Evolutionary conservation across 1,140 invertebrate species (phyloP).

Genomic region (Popillia japonica): DNA sequence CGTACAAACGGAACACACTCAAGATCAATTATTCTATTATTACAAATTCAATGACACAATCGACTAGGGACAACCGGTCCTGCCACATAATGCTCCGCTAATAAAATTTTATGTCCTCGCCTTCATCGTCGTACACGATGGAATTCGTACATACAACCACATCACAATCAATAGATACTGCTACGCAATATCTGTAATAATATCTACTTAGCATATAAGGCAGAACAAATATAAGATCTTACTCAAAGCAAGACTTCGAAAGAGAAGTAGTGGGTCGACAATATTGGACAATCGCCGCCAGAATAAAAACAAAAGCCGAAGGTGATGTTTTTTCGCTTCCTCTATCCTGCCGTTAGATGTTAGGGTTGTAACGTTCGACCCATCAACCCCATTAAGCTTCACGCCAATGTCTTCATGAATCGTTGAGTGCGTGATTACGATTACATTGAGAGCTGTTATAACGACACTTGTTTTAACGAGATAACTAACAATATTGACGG

Average conservation of each 20-base stretch:
- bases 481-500: conserved; percentile 46
- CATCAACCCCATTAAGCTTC: conserved; percentile 45
- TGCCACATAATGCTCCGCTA: background rate
- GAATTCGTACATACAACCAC: background rate
- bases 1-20: background rate
- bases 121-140: background rate
- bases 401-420: conserved; percentile 43
- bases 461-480: conserved; percentile 42
- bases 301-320: background rate
- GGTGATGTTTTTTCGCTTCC: background rate
- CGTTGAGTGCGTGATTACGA: conserved; percentile 46
- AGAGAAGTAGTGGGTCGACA: background rate
- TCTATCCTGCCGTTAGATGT: background rate
- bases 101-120: conserved; percentile 21
- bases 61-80: background rate
- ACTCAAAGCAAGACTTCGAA: background rate
- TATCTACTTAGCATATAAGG: background rate
- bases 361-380: conserved; percentile 20
- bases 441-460: conserved; percentile 40
- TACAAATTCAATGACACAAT: background rate
- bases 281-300: background rate
- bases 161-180: background rate
- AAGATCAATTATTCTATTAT: conserved; percentile 19
- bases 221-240: background rate
- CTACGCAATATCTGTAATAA: background rate